Evolutionary conservation across 2,797 vertebrate genomes (phyloP).

Genomic region (Amniataba percoides): DNA sequence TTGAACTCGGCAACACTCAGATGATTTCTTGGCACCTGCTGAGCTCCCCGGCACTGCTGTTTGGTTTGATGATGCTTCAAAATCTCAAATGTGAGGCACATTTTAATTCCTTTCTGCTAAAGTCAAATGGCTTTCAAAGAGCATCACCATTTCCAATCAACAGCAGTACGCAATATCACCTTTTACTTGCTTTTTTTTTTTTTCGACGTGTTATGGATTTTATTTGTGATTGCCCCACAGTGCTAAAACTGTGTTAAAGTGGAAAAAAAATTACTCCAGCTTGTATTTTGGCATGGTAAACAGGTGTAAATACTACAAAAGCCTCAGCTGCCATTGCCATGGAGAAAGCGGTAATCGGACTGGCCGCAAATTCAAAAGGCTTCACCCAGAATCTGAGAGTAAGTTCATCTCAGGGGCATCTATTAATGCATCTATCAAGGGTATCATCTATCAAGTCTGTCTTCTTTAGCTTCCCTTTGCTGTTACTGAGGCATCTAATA

Average conservation of each 20-base stretch:
- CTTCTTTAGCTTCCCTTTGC: neutral
- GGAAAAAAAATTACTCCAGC: neutral
- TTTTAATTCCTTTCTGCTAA: neutral
- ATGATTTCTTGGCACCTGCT: conserved; percentile 27
- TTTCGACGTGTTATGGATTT: neutral
- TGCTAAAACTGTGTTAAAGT: neutral
- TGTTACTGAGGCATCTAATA: neutral
- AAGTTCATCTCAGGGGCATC: neutral
- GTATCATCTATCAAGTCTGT: neutral
- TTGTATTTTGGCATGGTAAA: neutral
- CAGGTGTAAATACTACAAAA: neutral
- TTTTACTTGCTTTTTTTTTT: neutral
- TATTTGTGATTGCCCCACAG: neutral
- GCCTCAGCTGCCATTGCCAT: neutral
- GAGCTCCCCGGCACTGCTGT: neutral
- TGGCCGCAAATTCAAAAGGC: neutral
- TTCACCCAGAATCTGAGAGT: neutral
- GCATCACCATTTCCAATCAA: conserved; percentile 2
- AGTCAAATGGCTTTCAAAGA: conserved; percentile 18
- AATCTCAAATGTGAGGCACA: conserved; percentile 7
- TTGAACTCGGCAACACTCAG: conserved; percentile 44
- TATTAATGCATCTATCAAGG: no score
- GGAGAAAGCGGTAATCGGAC: neutral
- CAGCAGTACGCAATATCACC: neutral
- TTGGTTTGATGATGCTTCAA: conserved; percentile 23